Base-by-base conservation (phyloP, 2,888 invertebrate genomes). In the Nomada goodeniana region DNA sequence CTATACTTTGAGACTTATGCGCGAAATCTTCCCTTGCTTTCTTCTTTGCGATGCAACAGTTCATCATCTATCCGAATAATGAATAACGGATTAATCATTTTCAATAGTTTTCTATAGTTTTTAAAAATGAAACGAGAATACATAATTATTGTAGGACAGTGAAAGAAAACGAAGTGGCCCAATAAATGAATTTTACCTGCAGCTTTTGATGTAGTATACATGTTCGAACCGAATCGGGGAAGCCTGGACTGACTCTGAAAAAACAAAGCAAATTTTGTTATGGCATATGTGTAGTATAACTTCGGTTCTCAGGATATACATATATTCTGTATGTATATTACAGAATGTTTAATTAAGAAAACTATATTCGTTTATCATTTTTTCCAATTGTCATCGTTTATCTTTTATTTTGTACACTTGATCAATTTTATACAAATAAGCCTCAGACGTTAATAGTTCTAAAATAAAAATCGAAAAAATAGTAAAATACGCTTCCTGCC, bases 151-250 rank as follows among this genome's bases (percentile, higher is more conserved):
- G 13, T 15, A 26, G 11, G 11, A 10, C 23, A 53, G 18, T 23
- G 10, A 64, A 50, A 50, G 13, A n/a, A 29, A 20, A 15, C 36
- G 7, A 36, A 36, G 7, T 36, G 36, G 20, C 3, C 5, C 1
- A 42, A 44, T 10, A 15, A 18, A 0, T 10, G n/a, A 42, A 57
- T n/a, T 52, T 67, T 95, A 96, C 95, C 94, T 98, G 98, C 59
- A 99, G 95, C 93, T 99, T 99, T 94, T 99, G 99, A 94, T 99
- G 97, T 18, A 99, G 95, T 60, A 99, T 95, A 92, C 98, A 98
- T 10, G 98, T 97, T 78, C 98, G 96, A 20, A 93, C 92, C 59
- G 97, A 96, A 93, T 98, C 98, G 0, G 99, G 99, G 87, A 96
- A 95, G 15, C 98, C 98, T 64, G 95, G 94, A n/a, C 96, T 95